Percentiles rank a stretch among this genome's conserved stretches.
These are phyloP conservation scores for Xyrichtys novacula DNA, from an alignment of 2,797 vertebrate genomes.

Conservation along the genomic window DNA sequence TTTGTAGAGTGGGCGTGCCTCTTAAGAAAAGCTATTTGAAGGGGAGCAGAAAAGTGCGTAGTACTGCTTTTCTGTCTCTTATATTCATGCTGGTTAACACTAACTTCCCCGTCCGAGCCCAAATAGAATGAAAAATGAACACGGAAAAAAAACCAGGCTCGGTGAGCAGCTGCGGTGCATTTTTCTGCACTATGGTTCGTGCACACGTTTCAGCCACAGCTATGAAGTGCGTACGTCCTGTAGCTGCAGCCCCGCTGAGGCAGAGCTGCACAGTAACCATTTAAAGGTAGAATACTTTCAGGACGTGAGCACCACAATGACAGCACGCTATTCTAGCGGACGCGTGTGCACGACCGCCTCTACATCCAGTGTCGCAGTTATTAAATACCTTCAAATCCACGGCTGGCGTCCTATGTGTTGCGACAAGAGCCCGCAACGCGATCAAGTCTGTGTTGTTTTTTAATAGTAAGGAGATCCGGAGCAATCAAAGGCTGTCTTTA, in stretches of 20 bases:
- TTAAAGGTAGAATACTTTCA: conserved; percentile 60
- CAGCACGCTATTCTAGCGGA: conserved; percentile 36
- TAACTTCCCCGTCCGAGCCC: conserved; percentile 12
- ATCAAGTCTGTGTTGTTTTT: conserved; percentile 41
- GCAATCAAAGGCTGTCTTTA: conserved; percentile 50
- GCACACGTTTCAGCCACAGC: conserved; percentile 56
- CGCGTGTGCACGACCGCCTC: conserved; percentile 48
- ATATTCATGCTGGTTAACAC: conserved; percentile 32
- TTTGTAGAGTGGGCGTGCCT: conserved; percentile 86
- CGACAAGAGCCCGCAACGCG: conserved; percentile 58
- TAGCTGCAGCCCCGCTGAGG: conserved; percentile 45
- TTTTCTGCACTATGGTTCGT: conserved; percentile 22
- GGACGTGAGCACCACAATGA: conserved; percentile 60
- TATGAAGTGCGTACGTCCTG: conserved; percentile 63
- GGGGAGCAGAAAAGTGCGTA: conserved; percentile 86
- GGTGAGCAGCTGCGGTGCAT: background rate
- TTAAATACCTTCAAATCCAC: conserved; percentile 82
- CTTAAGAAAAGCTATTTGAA: conserved; percentile 67
- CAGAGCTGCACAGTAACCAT: conserved; percentile 47
- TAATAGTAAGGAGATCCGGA: conserved; percentile 37
- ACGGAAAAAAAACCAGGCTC: conserved; percentile 17
- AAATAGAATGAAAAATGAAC: conserved; percentile 15
- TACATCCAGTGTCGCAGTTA: conserved; percentile 78
- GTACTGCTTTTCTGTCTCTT: conserved; percentile 76
- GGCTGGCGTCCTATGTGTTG: conserved; percentile 66